A percentile compares a stretch with the other conserved stretches of the same genome.
Evolutionary conservation across 1,140 invertebrate genomes (phyloP).

Genomic region (Drosophila serrata): DNA sequence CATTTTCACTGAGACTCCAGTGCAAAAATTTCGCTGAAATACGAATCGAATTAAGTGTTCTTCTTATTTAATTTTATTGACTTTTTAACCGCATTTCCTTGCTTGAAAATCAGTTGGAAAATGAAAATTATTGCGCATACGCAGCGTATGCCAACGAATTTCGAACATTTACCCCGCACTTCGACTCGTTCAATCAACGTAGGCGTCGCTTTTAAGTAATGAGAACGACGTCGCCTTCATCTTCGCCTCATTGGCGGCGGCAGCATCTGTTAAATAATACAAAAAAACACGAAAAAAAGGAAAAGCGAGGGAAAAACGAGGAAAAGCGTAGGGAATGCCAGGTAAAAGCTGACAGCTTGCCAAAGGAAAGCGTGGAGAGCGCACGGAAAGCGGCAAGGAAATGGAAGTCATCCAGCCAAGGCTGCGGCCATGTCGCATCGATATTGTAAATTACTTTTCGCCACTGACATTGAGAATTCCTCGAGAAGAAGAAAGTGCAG

Average conservation of each 20-base stretch:
- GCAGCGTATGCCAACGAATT: conserved; percentile 8
- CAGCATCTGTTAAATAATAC: conserved; percentile 48
- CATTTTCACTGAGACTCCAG: conserved; percentile 10
- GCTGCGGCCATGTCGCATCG: conserved; percentile 43
- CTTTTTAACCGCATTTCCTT: conserved; percentile 28
- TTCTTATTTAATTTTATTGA: conserved; percentile 29
- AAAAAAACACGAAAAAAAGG: conserved; percentile 2
- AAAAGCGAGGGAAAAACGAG: not conserved
- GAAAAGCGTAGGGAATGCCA: conserved; percentile 1
- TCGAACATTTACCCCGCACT: not conserved
- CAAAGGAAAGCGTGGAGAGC: conserved; percentile 7
- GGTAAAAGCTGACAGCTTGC: conserved; percentile 20
- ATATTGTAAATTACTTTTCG: conserved; percentile 50
- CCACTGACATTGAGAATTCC: conserved; percentile 32
- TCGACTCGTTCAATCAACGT: conserved; percentile 35
- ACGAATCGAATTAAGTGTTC: conserved; percentile 29
- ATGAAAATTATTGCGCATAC: conserved; percentile 32
- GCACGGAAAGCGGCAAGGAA: conserved; percentile 18
- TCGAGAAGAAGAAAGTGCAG: not conserved
- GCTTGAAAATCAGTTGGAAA: conserved; percentile 11
- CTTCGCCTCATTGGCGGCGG: conserved; percentile 49
- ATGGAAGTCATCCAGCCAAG: conserved; percentile 43
- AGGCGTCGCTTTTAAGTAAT: conserved; percentile 51
- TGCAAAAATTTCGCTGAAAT: not conserved
- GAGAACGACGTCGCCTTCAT: conserved; percentile 41